Evolutionary conservation across 2,113 vertebrate species (phyloP).

Genomic region (Mobula hypostoma): DNA sequence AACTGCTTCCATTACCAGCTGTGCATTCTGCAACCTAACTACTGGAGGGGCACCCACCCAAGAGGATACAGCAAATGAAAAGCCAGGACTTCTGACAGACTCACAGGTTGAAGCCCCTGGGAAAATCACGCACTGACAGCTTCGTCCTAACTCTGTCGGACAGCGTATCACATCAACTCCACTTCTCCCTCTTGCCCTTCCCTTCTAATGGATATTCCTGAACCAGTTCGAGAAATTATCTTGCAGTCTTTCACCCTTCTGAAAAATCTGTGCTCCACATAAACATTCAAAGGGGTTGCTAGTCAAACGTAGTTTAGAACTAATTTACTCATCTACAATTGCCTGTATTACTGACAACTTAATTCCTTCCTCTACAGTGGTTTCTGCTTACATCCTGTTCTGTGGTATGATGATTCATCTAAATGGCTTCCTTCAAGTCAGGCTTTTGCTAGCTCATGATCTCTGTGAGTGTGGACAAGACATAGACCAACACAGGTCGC

Average conservation of each 20-base stretch:
- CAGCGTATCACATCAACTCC: background rate
- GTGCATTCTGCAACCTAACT: too few species aligned
- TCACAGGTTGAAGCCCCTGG: background rate
- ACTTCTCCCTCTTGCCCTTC: background rate
- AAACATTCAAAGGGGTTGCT: background rate
- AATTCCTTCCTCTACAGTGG: background rate
- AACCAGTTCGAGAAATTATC: background rate
- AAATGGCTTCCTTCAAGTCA: background rate
- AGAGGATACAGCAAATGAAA: too few species aligned
- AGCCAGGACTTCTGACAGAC: too few species aligned
- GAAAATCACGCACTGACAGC: background rate
- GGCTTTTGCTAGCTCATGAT: background rate
- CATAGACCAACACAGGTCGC: background rate
- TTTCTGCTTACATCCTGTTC: background rate
- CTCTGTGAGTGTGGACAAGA: background rate
- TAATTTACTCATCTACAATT: background rate
- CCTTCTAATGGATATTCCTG: background rate
- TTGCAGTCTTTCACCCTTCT: background rate
- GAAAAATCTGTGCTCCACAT: background rate
- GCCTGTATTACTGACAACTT: background rate
- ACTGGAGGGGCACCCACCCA: too few species aligned
- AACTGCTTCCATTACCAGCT: too few species aligned
- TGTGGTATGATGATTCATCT: background rate
- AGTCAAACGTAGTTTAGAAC: background rate
- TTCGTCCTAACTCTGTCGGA: background rate